Evolutionary conservation across 2,888 invertebrate genomes (phyloP), one percentile per base, ranked within the genome.

Genomic region (Cephus runcator): DNA sequence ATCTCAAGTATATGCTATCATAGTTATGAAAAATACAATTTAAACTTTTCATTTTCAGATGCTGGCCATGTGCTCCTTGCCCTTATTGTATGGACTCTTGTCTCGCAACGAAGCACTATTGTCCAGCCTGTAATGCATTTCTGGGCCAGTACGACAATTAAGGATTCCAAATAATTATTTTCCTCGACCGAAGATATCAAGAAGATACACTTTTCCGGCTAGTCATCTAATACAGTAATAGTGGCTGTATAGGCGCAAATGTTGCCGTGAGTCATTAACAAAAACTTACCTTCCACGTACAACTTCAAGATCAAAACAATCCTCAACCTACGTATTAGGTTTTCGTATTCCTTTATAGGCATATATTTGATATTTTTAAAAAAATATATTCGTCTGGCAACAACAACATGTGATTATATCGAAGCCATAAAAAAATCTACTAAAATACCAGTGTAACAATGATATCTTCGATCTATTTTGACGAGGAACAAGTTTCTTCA

Each of bases 41-140:
- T 12, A 35, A 68, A 73, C 30, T 36, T 79, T 79, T 77, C 73
- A 73, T 75, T 87, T 85, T 6, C 85, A 93, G 93, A 77, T 91
- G 89, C 36, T 92, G 91, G 88, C 90, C 89, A 12, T 93, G 92
- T 81, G 91, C 88, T 30, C 91, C 91, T 30, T 90, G 92, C 75
- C 92, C 92, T 1, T 93, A 93, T 79, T 93, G 93, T 78, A 89
- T 90, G 78, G 92, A 93, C 81, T 90, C 88, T 34, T 93, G 92
- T 76, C 84, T 92, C 82, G 87, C 87, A 34, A 89, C 89, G 76
- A 92, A 92, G 79, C 93, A 93, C 81, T 93, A 92, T 81, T 93
- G 93, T 82, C 92, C 92, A 40, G 85, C 90, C 73, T 93, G 93
- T 83, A 87, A 89, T 34, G 85, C 90, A 1, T 93, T 86, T 81